phyloP scores from a whole-genome alignment of 2,888 invertebrate species.

The Orthosia gothica region DNA sequence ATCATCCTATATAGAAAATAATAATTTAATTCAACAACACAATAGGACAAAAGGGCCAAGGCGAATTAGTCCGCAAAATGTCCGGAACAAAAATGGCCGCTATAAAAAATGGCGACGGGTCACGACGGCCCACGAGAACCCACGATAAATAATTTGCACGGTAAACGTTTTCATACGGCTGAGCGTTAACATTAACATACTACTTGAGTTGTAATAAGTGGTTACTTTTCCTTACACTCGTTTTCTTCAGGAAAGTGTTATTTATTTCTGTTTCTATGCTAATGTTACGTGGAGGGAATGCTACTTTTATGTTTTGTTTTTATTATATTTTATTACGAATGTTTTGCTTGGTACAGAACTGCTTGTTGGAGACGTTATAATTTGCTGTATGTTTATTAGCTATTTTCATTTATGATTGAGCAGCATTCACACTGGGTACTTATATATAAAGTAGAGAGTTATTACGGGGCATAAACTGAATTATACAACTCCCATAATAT shows the following conservation, averaged over 20 bases:
- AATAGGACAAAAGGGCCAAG: slow-evolving; percentile 68
- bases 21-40: slow-evolving; percentile 72
- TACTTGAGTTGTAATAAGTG: slow-evolving; percentile 57
- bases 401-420: slow-evolving; percentile 14
- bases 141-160: slow-evolving; percentile 64
- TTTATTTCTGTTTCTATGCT: slow-evolving; percentile 57
- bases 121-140: slow-evolving; percentile 14
- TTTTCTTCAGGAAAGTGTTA: slow-evolving; percentile 37
- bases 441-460: no score
- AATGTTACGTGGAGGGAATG: slow-evolving; percentile 35
- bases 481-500: no score
- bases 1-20: slow-evolving; percentile 65
- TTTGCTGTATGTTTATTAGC: neutral
- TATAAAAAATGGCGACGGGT: slow-evolving; percentile 67
- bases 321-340: slow-evolving; percentile 20
- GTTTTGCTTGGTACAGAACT: slow-evolving; percentile 5
- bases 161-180: slow-evolving; percentile 58
- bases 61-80: slow-evolving; percentile 70
- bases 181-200: slow-evolving; percentile 55
- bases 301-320: slow-evolving; percentile 17
- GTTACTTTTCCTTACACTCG: slow-evolving; percentile 51
- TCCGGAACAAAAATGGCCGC: slow-evolving; percentile 59
- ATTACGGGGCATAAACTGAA: neutral
- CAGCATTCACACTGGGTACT: no score
- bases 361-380: slow-evolving; percentile 15